Conservation (phyloP, 1,140 invertebrate species). For the Drosophila miranda region DNA sequence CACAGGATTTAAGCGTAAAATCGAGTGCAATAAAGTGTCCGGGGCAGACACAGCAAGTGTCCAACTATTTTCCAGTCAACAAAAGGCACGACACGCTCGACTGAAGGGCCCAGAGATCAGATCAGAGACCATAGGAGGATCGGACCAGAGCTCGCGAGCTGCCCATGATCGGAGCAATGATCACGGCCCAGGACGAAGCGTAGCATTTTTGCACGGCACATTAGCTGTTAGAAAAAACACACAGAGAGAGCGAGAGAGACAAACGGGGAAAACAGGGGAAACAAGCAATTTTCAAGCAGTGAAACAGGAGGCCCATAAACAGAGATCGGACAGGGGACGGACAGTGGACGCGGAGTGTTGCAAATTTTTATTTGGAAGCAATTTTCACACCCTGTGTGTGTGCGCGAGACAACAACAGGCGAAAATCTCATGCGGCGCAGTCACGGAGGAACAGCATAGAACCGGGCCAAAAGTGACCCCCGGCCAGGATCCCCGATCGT, state of each 20-base stretch:
- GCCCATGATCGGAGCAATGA: slow-evolving; percentile 67
- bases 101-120: slow-evolving; percentile 9
- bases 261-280: slow-evolving; percentile 19
- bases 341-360: slow-evolving; percentile 49
- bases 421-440: slow-evolving; percentile 43
- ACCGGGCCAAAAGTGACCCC: slow-evolving; percentile 26
- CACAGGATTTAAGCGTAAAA: slow-evolving; percentile 63
- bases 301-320: slow-evolving; percentile 47
- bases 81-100: slow-evolving; percentile 58
- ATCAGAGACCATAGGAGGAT: neutral
- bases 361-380: slow-evolving; percentile 81
- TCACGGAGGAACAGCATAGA: too few species aligned
- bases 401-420: slow-evolving; percentile 33
- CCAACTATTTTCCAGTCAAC: slow-evolving; percentile 58
- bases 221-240: slow-evolving; percentile 48
- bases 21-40: slow-evolving; percentile 70
- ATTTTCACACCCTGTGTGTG: slow-evolving; percentile 70
- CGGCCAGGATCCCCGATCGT: slow-evolving; percentile 32
- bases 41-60: slow-evolving; percentile 60
- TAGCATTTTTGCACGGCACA: slow-evolving; percentile 72
- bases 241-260: slow-evolving; percentile 30
- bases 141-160: slow-evolving; percentile 52
- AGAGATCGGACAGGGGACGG: neutral
- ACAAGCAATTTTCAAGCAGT: neutral
- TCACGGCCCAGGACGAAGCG: slow-evolving; percentile 44